Percentiles rank a stretch among this genome's conserved stretches.
Conservation (phyloP, 2,797 vertebrate species). For the Eurystomus glaucurus region DNA sequence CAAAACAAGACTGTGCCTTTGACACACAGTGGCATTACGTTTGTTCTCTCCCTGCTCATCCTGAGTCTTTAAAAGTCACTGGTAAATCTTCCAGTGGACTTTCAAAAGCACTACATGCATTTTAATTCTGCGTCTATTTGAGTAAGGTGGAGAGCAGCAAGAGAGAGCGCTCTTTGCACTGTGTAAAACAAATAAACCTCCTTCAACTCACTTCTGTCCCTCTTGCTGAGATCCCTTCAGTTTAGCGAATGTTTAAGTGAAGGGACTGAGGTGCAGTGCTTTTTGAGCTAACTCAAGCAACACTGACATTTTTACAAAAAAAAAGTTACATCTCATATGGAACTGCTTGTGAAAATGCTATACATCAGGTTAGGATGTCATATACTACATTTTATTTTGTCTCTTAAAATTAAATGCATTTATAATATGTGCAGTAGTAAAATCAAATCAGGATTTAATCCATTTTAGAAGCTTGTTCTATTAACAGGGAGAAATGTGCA, state of each 20-base stretch:
- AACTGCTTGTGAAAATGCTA: conserved; percentile 34
- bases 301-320: conserved; percentile 21
- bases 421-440: conserved; percentile 68
- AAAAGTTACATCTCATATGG: not conserved
- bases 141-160: not conserved
- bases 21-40: not conserved
- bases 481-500: conserved; percentile 29
- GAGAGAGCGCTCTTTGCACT: not conserved
- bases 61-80: not conserved
- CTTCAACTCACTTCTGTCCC: not conserved
- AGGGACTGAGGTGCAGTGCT: not conserved
- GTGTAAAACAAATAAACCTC: not conserved
- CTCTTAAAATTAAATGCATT: conserved; percentile 77
- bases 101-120: not conserved
- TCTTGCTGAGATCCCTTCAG: not conserved
- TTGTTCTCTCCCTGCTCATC: not conserved
- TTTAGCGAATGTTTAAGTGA: not conserved
- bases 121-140: not conserved
- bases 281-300: not conserved
- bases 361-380: conserved; percentile 52
- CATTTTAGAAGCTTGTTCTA: conserved; percentile 59
- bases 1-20: conserved; percentile 36
- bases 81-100: not conserved
- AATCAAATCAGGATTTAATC: conserved; percentile 72
- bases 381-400: conserved; percentile 71